Conservation (phyloP, 23 tunicate genomes). For the Ascidia mentula region DNA sequence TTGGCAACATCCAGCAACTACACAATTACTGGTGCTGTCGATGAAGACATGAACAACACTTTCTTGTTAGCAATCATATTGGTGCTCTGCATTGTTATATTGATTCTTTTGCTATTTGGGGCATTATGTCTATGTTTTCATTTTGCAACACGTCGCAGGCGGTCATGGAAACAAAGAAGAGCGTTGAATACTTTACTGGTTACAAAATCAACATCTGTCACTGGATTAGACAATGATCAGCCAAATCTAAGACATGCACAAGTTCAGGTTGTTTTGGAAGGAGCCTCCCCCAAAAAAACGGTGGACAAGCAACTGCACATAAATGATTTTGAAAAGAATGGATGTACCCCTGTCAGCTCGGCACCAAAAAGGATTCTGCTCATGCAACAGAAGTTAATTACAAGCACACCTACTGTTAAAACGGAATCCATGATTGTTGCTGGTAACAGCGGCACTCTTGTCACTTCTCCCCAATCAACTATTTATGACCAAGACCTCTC, state of each 20-base stretch:
- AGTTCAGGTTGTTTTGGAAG: not conserved
- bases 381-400: slow-evolving; percentile 9
- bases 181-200: not conserved
- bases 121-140: not conserved
- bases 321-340: not conserved
- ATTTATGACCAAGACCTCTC: not conserved
- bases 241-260: not conserved
- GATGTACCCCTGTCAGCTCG: not conserved
- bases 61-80: slow-evolving; percentile 33
- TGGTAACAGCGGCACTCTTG: slow-evolving; percentile 3
- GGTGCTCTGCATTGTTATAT: slow-evolving; percentile 23
- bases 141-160: not conserved
- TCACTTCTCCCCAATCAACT: slow-evolving; percentile 26
- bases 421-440: not conserved
- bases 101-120: slow-evolving; percentile 24
- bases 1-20: slow-evolving; percentile 5
- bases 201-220: slow-evolving; percentile 44
- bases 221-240: slow-evolving; percentile 25
- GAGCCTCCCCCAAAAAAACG: not conserved
- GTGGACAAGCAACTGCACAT: not conserved
- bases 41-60: not conserved
- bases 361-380: not conserved
- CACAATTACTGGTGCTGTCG: not conserved
- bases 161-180: not conserved
- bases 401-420: slow-evolving; percentile 33